Evolutionary conservation across 2,888 invertebrate genomes (phyloP).

Genomic region (Hymenopus coronatus): DNA sequence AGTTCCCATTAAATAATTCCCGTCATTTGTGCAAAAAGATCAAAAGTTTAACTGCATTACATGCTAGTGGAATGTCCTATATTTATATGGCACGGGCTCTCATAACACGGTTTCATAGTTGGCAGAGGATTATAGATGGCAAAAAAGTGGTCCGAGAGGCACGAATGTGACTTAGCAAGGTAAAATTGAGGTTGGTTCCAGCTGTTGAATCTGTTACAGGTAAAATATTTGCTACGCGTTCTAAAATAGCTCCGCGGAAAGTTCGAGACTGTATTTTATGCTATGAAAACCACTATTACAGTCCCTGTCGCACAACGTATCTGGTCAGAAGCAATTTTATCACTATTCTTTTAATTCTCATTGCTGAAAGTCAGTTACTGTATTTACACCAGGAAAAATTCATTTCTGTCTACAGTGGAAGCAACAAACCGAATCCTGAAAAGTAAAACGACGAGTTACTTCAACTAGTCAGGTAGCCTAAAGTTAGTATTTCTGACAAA

Average conservation of each 20-base stretch:
- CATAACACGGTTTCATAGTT: not conserved
- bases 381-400: no score
- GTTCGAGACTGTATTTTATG: not conserved
- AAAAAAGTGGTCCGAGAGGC: not conserved
- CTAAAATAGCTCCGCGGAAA: not conserved
- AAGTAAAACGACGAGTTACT: no score
- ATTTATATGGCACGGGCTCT: not conserved
- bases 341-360: no score
- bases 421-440: no score
- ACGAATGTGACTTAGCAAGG: not conserved
- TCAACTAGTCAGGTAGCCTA: no score
- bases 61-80: not conserved
- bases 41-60: not conserved
- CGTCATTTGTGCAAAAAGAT: no score
- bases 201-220: not conserved
- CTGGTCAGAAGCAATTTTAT: no score
- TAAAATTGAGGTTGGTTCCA: not conserved
- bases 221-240: not conserved
- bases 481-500: no score
- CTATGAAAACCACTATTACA: not conserved
- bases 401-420: no score
- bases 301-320: no score
- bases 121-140: not conserved
- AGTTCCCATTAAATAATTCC: no score
- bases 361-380: no score